A percentile compares a stretch with the other conserved stretches of the same genome.
These are phyloP conservation scores for Stenodera caucasica DNA, from an alignment of 2,888 invertebrate genomes.

Conservation along the genomic window DNA sequence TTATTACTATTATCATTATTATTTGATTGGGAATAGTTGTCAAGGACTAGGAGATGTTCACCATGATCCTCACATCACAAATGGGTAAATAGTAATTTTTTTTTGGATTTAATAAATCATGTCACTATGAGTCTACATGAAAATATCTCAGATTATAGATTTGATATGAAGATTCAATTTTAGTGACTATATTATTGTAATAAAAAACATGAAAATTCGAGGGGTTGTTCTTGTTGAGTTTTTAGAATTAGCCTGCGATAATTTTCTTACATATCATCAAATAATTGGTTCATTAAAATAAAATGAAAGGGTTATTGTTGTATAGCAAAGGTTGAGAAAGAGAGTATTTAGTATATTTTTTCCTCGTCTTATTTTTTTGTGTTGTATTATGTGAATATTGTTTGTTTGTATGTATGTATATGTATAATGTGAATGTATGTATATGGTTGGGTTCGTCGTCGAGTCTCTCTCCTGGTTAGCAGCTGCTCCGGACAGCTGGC, in stretches of 20 bases:
- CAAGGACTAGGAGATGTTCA: slow-evolving; percentile 20
- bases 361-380: background rate
- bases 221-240: slow-evolving; percentile 31
- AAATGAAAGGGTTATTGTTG: background rate
- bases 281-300: background rate
- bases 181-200: slow-evolving; percentile 37
- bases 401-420: background rate
- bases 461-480: slow-evolving; percentile 16
- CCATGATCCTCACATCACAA: slow-evolving; percentile 25
- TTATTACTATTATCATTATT: background rate
- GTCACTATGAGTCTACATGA: slow-evolving; percentile 29
- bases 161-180: slow-evolving; percentile 22
- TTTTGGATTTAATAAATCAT: slow-evolving; percentile 12
- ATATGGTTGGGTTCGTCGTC: background rate
- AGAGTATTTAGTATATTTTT: background rate
- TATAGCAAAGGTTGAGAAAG: background rate
- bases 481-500: slow-evolving; percentile 39
- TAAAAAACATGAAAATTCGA: slow-evolving; percentile 28
- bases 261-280: slow-evolving; percentile 32
- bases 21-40: background rate
- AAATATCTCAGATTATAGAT: slow-evolving; percentile 20
- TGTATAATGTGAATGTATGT: too few relatives aligned
- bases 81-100: slow-evolving; percentile 17
- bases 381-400: background rate
- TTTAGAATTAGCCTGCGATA: slow-evolving; percentile 36